Conservation (phyloP, 2,113 vertebrate genomes). For the Tretioscincus oriximinensis region DNA sequence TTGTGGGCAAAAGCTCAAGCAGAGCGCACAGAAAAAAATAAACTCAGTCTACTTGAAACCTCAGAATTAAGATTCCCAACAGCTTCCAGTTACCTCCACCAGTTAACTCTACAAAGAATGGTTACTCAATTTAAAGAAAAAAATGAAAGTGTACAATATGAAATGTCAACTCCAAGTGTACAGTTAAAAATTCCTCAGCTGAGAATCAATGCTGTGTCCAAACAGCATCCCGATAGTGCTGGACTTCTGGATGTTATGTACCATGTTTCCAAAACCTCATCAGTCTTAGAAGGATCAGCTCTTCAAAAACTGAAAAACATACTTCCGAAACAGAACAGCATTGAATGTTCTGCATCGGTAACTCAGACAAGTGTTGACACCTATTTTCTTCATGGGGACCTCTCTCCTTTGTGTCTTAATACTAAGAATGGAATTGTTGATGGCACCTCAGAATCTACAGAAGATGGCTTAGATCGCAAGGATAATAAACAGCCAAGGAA, state of each 20-base stretch:
- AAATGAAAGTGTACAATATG: constrained; percentile 78
- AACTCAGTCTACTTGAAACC: constrained; percentile 83
- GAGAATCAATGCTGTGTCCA: constrained; percentile 82
- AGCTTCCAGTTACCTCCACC: constrained; percentile 91
- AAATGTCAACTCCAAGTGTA: constrained; percentile 80
- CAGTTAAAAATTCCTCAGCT: constrained; percentile 93
- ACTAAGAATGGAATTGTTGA: constrained; percentile 87
- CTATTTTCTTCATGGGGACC: constrained; percentile 85
- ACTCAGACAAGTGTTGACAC: constrained; percentile 85
- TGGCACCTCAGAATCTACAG: constrained; percentile 82
- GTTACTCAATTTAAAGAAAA: constrained; percentile 88
- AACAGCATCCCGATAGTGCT: constrained; percentile 83
- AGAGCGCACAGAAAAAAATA: constrained; percentile 85
- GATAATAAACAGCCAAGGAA: constrained; percentile 95
- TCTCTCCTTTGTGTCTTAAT: constrained; percentile 92
- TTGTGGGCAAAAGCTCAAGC: constrained; percentile 90
- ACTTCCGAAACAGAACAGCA: constrained; percentile 87
- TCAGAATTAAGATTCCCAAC: constrained; percentile 89
- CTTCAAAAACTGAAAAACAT: constrained; percentile 90
- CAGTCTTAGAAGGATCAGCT: constrained; percentile 82
- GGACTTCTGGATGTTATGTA: constrained; percentile 87
- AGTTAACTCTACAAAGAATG: constrained; percentile 93
- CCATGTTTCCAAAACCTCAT: constrained; percentile 86
- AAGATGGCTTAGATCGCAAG: constrained; percentile 86
- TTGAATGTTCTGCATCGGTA: constrained; percentile 84